Evolutionary conservation across 2,888 invertebrate species (phyloP).

Genomic region (Nymphalis c-album): DNA sequence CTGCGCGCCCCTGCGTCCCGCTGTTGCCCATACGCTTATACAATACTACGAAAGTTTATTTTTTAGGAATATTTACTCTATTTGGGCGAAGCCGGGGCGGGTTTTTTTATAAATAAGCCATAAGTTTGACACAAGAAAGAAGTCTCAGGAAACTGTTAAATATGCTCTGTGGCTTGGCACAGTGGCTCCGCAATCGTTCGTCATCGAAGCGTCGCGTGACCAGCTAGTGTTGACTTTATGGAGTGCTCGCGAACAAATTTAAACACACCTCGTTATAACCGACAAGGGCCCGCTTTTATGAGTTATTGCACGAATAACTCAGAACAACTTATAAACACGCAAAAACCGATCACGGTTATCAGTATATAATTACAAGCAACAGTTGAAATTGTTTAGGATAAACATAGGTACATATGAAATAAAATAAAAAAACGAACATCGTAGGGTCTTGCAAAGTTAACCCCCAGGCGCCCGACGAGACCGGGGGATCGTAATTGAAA

Average conservation of each 20-base stretch:
- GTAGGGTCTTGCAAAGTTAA: conserved; percentile 62
- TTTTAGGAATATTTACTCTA: too few species aligned
- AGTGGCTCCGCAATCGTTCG: conserved; percentile 46
- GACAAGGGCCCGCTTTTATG: conserved; percentile 39
- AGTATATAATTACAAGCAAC: neutral
- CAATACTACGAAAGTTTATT: too few species aligned
- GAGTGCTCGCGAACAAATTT: conserved; percentile 61
- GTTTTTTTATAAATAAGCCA: too few species aligned
- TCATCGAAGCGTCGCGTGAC: conserved; percentile 69
- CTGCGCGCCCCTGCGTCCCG: too few species aligned
- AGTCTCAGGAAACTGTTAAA: neutral
- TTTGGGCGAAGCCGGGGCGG: too few species aligned
- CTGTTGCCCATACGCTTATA: too few species aligned
- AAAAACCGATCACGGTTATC: conserved; percentile 9
- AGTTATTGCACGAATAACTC: conserved; percentile 37
- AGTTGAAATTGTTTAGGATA: conserved; percentile 11
- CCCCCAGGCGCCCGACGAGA: conserved; percentile 68
- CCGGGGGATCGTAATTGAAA: conserved; percentile 78
- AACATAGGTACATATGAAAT: conserved; percentile 27
- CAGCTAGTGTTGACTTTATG: conserved; percentile 71
- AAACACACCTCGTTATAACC: conserved; percentile 49
- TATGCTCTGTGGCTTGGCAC: conserved; percentile 31
- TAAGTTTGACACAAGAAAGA: too few species aligned
- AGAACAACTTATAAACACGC: conserved; percentile 36
- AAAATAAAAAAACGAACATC: conserved; percentile 43